These are phyloP conservation scores for Charaxes varanes DNA, from an alignment of 1,140 invertebrate species.

Conservation along the genomic window DNA sequence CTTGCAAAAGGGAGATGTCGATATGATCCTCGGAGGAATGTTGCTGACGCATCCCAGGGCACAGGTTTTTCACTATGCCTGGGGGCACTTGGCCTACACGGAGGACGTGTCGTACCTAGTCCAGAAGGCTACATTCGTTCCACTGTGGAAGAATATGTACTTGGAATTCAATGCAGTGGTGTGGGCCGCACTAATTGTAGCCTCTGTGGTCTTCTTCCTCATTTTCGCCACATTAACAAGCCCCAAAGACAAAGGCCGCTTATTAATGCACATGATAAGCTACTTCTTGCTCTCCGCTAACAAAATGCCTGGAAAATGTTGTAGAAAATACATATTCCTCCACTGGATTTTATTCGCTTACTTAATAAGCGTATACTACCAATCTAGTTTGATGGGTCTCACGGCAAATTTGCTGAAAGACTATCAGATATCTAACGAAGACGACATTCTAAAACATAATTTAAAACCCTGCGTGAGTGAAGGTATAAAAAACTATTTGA, in stretches of 20 bases:
- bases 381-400: conserved; percentile 35
- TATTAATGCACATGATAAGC: conserved; percentile 32
- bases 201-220: conserved; percentile 25
- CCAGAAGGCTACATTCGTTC: conserved; percentile 25
- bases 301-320: conserved; percentile 10
- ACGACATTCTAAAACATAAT: conserved; percentile 25
- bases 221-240: conserved; percentile 24
- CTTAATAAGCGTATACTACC: conserved; percentile 37
- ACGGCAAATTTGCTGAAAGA: conserved; percentile 26
- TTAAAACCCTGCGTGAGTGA: conserved; percentile 31
- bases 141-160: conserved; percentile 32
- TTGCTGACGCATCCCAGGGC: conserved; percentile 29
- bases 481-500: conserved; percentile 16
- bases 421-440: conserved; percentile 27
- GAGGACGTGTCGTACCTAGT: conserved; percentile 39
- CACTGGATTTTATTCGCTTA: conserved; percentile 44
- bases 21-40: conserved; percentile 39
- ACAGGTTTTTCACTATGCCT: conserved; percentile 31
- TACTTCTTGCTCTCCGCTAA: conserved; percentile 26
- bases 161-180: conserved; percentile 36
- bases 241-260: conserved; percentile 24
- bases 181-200: conserved; percentile 32
- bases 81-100: conserved; percentile 23
- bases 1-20: conserved; percentile 28
- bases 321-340: conserved; percentile 19